Evolutionary conservation across 2,113 vertebrate species (phyloP).

Genomic region (Cynopterus brachyotis): DNA sequence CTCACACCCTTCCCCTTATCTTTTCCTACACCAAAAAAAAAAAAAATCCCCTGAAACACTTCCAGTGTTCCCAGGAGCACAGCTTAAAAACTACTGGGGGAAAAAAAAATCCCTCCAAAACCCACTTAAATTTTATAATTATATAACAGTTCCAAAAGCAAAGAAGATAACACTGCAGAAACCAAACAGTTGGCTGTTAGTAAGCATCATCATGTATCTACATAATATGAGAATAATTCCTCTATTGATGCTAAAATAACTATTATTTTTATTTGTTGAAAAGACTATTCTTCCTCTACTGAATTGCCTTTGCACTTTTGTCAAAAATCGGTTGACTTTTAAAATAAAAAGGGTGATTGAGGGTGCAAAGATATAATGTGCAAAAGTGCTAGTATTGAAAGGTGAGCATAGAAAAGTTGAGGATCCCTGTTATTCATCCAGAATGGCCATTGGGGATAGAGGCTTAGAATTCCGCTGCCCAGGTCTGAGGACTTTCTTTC

Average conservation of each 20-base stretch:
- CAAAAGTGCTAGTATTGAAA: not conserved
- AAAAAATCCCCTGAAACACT: not conserved
- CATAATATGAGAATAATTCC: not conserved
- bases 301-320: not conserved
- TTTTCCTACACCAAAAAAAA: not conserved
- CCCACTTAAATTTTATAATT: not conserved
- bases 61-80: not conserved
- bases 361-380: not conserved
- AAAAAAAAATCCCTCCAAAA: not conserved
- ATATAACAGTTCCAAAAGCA: not conserved
- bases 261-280: not conserved
- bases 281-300: not conserved
- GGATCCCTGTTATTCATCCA: not conserved
- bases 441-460: not conserved
- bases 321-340: not conserved
- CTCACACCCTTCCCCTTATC: not conserved
- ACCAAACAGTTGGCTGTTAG: not conserved
- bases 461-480: not conserved
- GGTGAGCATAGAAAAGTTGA: not conserved
- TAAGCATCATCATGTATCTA: not conserved
- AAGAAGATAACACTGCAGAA: not conserved
- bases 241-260: not conserved
- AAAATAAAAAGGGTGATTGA: not conserved
- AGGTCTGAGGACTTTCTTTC: not conserved
- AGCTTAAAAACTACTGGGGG: not conserved